Conservation (phyloP, 2,888 invertebrate genomes). For the Microplitis deprimator region DNA sequence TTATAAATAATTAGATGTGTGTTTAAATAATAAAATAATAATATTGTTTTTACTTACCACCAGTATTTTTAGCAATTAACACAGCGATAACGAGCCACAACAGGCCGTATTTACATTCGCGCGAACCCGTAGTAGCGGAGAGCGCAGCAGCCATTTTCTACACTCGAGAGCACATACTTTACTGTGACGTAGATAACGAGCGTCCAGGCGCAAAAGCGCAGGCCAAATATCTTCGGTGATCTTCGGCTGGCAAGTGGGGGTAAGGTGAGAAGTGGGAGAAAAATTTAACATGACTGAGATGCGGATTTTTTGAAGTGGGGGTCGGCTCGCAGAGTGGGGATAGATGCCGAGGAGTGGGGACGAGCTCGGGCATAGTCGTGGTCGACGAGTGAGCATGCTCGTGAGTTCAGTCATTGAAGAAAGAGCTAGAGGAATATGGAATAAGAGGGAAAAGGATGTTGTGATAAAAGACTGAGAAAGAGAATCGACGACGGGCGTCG, state of each 20-base stretch:
- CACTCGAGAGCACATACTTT: conserved; percentile 69
- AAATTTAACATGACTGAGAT: background rate
- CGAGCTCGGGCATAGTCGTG: background rate
- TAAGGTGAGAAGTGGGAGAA: background rate
- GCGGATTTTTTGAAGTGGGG: too few species aligned
- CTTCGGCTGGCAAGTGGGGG: conserved; percentile 4
- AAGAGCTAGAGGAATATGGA: conserved; percentile 23
- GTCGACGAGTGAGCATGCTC: background rate
- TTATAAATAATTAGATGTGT: background rate
- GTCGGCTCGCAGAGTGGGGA: too few species aligned
- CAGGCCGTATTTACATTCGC: conserved; percentile 66
- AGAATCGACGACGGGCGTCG: conserved; percentile 52
- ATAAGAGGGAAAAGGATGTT: background rate
- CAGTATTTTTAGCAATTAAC: conserved; percentile 59
- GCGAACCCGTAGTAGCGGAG: conserved; percentile 64
- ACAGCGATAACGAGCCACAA: conserved; percentile 62
- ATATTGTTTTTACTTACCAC: conserved; percentile 61
- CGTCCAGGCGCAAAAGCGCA: conserved; percentile 41
- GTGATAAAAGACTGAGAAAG: conserved; percentile 4
- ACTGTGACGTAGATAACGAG: conserved; percentile 56
- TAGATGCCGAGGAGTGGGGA: too few species aligned
- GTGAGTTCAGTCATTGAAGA: conserved; percentile 7
- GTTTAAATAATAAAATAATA: conserved; percentile 16
- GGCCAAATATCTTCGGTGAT: conserved; percentile 22
- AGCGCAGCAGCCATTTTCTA: conserved; percentile 71